phyloP scores from a whole-genome alignment of 1,140 invertebrate species.

The Teleogryllus occipitalis region DNA sequence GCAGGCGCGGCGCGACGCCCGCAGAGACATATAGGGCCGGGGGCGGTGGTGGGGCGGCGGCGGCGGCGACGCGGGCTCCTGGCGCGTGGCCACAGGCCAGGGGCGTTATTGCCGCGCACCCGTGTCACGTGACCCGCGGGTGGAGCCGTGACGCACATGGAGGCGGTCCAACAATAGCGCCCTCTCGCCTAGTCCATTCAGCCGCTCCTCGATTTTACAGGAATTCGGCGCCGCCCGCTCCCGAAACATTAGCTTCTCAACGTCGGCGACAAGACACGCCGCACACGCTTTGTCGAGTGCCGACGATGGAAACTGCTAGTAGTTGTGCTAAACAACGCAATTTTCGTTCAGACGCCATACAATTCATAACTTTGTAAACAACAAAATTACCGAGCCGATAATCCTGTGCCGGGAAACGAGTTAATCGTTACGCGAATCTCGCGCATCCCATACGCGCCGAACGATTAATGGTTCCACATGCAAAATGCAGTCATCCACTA shows the following conservation, averaged over 20 bases:
- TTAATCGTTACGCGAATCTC: not conserved
- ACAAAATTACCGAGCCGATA: not conserved
- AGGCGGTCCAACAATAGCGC: not conserved
- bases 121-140: not conserved
- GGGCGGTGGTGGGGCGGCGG: no score
- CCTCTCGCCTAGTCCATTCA: not conserved
- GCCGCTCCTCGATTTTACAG: no score
- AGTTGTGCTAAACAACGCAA: not conserved
- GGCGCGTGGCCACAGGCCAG: not conserved
- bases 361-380: not conserved
- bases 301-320: not conserved
- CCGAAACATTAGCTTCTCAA: no score
- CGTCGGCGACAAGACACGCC: not conserved
- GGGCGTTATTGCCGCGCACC: not conserved
- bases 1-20: no score
- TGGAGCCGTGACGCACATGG: not conserved
- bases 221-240: no score
- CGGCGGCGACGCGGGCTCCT: not conserved
- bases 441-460: not conserved
- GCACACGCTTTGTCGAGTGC: no score
- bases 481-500: not conserved
- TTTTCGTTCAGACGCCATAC: not conserved
- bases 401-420: not conserved
- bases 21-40: no score
- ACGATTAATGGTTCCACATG: not conserved